Base-by-base conservation (phyloP, 2,113 vertebrate genomes). In the Pterocles orientalis region DNA sequence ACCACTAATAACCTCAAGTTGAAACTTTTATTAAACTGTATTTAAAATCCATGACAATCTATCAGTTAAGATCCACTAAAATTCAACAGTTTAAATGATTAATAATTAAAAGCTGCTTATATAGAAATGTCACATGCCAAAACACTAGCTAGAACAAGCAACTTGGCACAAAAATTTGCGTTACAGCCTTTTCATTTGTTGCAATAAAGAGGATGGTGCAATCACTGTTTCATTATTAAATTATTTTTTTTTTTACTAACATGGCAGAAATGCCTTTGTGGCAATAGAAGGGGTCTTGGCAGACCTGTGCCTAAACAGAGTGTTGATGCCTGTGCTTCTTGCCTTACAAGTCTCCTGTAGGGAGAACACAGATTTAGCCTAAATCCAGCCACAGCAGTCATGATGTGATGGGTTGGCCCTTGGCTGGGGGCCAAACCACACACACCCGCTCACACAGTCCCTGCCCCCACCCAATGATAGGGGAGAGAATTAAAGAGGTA, bases 301-400 rank as follows among this genome's bases (percentile, higher is more conserved):
- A 93, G 58, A 69, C 36, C 36, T 45, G 16, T 68, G 43, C 61
- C 61, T 71, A 64, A 88, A 36, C 3, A 3, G 21, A 73, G 36
- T 41, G 47, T 81, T 4, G 1, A 23, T 81, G 73, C 54, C 56
- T 66, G 68, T 0, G 3, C 58, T 65, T 77, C 58, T 84, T 95
- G 72, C 89, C 62, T 79, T 76, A 76, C 77, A 82, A 79, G 70
- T 36, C 57, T 95, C 69, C 86, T 4, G 3, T 12, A 66, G 90
- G 43, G 69, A 81, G 34, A 81, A 60, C 54, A 56, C 21, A 75
- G 88, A 26, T 84, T 78, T 41, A 88, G 71, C 60, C 48, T 0
- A 0, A 58, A 56, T 56, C 36, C 75, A 68, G 65, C 47, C 26
- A 0, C 88, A 0, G 0, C 0, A 4, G 26, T 57, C 19, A 8